Evolutionary conservation across 2,888 invertebrate genomes (phyloP).

Genomic region (Habrosyne pyritoides): DNA sequence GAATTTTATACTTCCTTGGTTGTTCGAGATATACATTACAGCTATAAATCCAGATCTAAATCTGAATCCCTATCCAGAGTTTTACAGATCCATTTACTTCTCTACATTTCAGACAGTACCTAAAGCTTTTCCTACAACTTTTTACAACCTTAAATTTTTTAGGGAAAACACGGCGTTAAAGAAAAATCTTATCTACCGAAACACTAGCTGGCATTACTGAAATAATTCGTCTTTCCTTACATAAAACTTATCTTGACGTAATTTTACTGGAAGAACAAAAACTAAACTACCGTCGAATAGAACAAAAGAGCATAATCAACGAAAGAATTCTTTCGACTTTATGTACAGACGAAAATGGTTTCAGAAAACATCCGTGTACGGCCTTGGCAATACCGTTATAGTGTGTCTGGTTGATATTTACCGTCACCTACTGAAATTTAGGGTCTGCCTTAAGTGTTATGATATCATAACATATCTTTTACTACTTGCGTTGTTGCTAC

Average conservation of each 20-base stretch:
- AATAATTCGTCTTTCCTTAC: not conserved
- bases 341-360: not conserved
- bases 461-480: conserved; percentile 1
- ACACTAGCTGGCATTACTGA: not conserved
- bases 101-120: not conserved
- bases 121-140: not conserved
- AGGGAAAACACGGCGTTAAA: not conserved
- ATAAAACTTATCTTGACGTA: not conserved
- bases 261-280: conserved; percentile 1
- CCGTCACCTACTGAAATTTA: conserved; percentile 4
- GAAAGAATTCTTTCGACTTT: not conserved
- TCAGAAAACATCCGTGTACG: not conserved
- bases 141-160: not conserved
- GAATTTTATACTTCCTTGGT: no score
- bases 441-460: conserved; percentile 2
- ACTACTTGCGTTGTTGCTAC: conserved; percentile 2
- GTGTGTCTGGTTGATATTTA: conserved; percentile 5
- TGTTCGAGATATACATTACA: no score
- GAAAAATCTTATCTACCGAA: not conserved
- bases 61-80: no score
- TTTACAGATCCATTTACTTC: no score
- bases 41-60: not conserved
- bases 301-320: not conserved
- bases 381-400: not conserved
- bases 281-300: not conserved